Base-by-base conservation (phyloP, 2,888 invertebrate genomes). In the Pterostichus niger region DNA sequence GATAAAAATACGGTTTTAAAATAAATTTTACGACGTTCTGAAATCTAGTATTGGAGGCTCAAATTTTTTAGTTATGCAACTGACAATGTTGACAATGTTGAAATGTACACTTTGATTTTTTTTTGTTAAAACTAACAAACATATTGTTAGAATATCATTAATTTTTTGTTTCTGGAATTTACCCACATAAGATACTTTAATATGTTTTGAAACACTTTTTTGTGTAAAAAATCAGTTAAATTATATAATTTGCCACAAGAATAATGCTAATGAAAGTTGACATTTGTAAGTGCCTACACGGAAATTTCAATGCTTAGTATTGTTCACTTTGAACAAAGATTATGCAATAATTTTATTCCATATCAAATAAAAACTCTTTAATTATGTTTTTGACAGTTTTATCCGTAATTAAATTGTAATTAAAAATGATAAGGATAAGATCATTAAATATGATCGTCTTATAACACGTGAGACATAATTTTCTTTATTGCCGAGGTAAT, bases 341-440 rank as follows among this genome's bases (percentile, higher is more conserved):
- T 49, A 49, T 9, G 13, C 49, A 59, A 11, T 64, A 6, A 64
- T 13, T 33, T 64, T 33, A 64, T 64, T 35, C 11, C 64, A 64
- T 33, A 35, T 64, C 61, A 64, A 64, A 59, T 59, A 59, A 64
- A 35, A 11, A 64, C 13, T 35, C 11, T 13, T 35, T 31, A 64
- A 31, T 64, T 11, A n/a, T 33, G 10, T 64, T 64, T 64, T 64
- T 64, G 64, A 64, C 64, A 64, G 31, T 33, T 35, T 33, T 33
- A 64, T n/a, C 33, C 13, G 64, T 6, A 33, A 64, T 64, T 64
- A 64, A 33, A 9, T 35, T 33, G 11, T 64, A 64, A 64, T 64
- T 64, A 64, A 35, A 64, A 33, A 13, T 64, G 64, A 64, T 64
- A 33, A 64, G 35, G 35, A 64, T 64, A 64, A 33, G 33, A 64